A percentile compares a stretch with the other conserved stretches of the same genome.
Conservation (phyloP, 2,113 vertebrate species). For the Cathartes aura region DNA sequence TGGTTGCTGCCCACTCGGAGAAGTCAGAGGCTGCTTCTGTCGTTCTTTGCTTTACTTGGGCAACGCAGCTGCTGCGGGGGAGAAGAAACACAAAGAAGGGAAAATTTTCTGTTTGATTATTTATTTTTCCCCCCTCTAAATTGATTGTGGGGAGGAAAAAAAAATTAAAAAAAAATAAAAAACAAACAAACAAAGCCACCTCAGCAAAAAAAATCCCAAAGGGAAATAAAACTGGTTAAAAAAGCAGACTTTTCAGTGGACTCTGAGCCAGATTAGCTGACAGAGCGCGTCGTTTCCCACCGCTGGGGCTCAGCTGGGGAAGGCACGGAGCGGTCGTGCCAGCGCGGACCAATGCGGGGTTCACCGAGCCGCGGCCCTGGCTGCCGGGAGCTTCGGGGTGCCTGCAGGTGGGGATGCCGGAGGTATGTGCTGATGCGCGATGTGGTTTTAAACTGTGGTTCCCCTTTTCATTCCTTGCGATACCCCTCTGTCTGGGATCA, state of each 20-base stretch:
- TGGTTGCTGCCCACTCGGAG: background rate
- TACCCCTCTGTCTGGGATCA: conserved; percentile 80
- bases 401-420: background rate
- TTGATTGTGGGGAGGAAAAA: fast-evolving
- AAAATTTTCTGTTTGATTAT: background rate
- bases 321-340: background rate
- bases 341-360: fast-evolving
- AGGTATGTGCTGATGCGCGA: background rate
- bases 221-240: background rate
- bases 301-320: background rate
- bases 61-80: background rate
- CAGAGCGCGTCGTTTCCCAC: fast-evolving
- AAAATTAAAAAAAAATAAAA: too few relatives aligned
- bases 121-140: fast-evolving
- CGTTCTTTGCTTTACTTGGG: background rate
- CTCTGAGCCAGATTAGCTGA: background rate
- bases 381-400: background rate
- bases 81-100: background rate
- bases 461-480: conserved; percentile 62
- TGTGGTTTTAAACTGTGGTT: background rate
- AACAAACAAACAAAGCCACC: background rate
- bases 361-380: background rate
- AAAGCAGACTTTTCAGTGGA: background rate
- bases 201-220: background rate
- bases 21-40: background rate